phyloP scores from a whole-genome alignment of 2,113 vertebrate species.

The Chitala chitala region DNA sequence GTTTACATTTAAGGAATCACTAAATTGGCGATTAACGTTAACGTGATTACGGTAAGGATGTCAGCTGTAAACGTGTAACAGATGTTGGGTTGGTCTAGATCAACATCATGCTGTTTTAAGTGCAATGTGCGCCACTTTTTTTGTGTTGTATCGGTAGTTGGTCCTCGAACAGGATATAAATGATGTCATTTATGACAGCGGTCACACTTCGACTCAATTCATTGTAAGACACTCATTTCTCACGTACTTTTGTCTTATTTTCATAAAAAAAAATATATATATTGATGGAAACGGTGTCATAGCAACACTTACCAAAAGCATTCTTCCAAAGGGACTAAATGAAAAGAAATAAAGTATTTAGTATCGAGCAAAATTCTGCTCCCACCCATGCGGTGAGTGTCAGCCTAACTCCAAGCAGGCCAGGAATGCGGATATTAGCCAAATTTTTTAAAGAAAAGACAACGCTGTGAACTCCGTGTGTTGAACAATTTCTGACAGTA shows the following conservation, averaged over 20 bases:
- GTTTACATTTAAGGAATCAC: neutral
- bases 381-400: neutral
- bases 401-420: neutral
- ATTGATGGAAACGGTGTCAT: neutral
- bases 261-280: neutral
- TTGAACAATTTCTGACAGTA: no score
- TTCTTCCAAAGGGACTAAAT: neutral
- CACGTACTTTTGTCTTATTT: neutral
- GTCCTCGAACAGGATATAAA: neutral
- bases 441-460: neutral
- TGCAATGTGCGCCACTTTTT: neutral
- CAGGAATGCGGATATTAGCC: neutral
- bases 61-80: no score
- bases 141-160: no score
- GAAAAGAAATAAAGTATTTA: neutral
- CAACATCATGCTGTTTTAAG: neutral
- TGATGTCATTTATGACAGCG: slow-evolving; percentile 3
- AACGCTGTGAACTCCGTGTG: no score
- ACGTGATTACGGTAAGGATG: no score
- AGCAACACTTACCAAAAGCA: neutral
- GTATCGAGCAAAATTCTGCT: neutral
- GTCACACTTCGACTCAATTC: neutral
- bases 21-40: neutral
- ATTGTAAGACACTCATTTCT: neutral
- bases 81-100: neutral